These are phyloP conservation scores for Squalus acanthias DNA, from an alignment of 2,797 vertebrate species.

Conservation along the genomic window DNA sequence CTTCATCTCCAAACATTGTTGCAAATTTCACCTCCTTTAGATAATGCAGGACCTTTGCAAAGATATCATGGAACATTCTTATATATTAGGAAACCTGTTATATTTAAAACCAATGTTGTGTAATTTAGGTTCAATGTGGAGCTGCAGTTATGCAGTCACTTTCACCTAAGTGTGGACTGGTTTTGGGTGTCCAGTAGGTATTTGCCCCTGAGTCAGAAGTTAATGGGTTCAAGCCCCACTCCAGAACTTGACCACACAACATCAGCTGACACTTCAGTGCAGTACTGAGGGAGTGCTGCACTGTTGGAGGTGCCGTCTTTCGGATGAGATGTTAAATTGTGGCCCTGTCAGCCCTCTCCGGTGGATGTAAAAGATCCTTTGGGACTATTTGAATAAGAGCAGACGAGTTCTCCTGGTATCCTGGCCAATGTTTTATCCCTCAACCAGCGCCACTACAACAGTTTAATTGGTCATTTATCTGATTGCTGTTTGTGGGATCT, in stretches of 20 bases:
- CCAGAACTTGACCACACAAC: too few relatives aligned
- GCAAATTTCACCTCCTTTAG: conserved; percentile 27
- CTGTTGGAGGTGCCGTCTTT: neutral
- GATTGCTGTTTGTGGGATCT: neutral
- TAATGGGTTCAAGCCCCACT: neutral
- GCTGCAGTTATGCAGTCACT: neutral
- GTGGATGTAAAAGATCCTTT: neutral
- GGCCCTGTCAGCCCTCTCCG: neutral
- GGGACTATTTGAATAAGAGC: too few relatives aligned
- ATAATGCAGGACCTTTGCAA: conserved; percentile 12
- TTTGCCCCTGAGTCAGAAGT: neutral
- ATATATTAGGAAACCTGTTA: neutral
- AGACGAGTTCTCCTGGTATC: too few relatives aligned
- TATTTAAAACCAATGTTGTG: neutral
- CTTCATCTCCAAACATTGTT: conserved; percentile 48
- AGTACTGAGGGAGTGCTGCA: neutral
- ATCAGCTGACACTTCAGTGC: neutral
- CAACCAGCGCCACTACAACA: neutral
- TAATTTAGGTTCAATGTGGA: neutral
- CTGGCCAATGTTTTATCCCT: neutral
- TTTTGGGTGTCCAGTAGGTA: neutral
- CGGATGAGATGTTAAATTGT: neutral
- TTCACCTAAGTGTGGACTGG: neutral
- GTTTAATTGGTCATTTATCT: neutral
- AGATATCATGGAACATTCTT: neutral